phyloP scores from a whole-genome alignment of 2,113 vertebrate species.

The Choloepus hoffmanni region DNA sequence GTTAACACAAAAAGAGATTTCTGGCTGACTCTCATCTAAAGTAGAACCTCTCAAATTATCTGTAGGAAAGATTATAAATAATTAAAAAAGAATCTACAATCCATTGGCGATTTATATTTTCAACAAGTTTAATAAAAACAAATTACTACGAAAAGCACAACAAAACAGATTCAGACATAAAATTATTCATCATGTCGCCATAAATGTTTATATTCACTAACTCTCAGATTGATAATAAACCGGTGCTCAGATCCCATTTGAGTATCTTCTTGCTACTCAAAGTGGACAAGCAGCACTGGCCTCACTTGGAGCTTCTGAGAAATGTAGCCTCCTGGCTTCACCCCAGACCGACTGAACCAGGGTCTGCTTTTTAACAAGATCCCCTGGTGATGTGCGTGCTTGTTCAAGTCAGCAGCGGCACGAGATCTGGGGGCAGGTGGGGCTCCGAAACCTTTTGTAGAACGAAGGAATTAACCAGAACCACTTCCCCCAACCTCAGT shows the following conservation, averaged over 20 bases:
- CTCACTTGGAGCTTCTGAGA: background rate
- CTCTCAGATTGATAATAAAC: background rate
- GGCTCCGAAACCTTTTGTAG: background rate
- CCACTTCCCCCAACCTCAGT: background rate
- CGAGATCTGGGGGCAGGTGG: background rate
- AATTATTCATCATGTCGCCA: background rate
- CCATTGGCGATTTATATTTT: background rate
- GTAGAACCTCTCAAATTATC: background rate
- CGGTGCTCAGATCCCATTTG: background rate
- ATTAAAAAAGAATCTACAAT: background rate
- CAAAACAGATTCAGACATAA: background rate
- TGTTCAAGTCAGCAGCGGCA: background rate
- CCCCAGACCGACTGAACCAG: background rate
- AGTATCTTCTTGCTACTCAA: background rate
- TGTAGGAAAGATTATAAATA: background rate
- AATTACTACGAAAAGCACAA: background rate
- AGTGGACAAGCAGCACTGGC: background rate
- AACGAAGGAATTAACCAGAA: background rate
- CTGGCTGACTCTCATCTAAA: background rate
- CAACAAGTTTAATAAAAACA: background rate
- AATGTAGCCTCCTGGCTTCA: background rate
- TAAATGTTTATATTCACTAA: background rate
- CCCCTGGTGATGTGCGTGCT: rapidly evolving
- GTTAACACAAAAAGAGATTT: background rate
- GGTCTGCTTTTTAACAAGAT: background rate